Conservation (phyloP, 2,113 vertebrate species). For the Lampris megalopsis region DNA sequence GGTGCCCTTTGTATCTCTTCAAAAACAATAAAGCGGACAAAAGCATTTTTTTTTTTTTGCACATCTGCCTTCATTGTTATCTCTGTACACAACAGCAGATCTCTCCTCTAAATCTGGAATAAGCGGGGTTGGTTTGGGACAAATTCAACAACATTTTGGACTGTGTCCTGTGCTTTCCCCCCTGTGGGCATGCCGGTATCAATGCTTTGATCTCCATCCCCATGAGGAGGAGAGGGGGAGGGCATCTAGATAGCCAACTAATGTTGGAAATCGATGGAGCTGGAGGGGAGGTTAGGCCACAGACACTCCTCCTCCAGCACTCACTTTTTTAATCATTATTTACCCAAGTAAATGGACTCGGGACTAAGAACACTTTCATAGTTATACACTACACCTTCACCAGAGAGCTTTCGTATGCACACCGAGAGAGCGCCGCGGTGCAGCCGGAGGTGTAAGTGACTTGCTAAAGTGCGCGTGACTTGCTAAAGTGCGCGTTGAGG, state of each 20-base stretch:
- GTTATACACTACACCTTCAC: neutral
- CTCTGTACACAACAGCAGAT: neutral
- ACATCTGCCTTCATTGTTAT: neutral
- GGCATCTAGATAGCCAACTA: conserved; percentile 17
- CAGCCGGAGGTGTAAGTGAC: neutral
- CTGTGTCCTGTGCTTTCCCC: conserved; percentile 28
- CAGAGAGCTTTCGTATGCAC: no score
- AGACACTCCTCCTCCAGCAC: neutral
- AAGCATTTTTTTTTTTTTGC: neutral
- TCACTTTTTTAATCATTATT: conserved; percentile 6
- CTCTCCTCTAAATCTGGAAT: neutral
- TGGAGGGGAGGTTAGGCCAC: neutral
- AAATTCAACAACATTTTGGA: conserved; percentile 2
- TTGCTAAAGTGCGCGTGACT: neutral
- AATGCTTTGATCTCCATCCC: conserved; percentile 46
- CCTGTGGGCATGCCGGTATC: conserved; percentile 34
- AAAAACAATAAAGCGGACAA: no score
- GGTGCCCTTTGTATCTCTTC: neutral
- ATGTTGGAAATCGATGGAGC: conserved; percentile 41
- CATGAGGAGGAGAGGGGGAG: conserved; percentile 27
- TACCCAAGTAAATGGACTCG: neutral
- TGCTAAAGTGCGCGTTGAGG: neutral
- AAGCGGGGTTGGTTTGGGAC: neutral
- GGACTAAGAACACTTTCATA: neutral
- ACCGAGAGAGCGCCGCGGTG: neutral